A percentile compares a stretch with the other conserved stretches of the same genome.
Conservation (phyloP, 2,888 invertebrate species). For the Drosophila vallismaia region DNA sequence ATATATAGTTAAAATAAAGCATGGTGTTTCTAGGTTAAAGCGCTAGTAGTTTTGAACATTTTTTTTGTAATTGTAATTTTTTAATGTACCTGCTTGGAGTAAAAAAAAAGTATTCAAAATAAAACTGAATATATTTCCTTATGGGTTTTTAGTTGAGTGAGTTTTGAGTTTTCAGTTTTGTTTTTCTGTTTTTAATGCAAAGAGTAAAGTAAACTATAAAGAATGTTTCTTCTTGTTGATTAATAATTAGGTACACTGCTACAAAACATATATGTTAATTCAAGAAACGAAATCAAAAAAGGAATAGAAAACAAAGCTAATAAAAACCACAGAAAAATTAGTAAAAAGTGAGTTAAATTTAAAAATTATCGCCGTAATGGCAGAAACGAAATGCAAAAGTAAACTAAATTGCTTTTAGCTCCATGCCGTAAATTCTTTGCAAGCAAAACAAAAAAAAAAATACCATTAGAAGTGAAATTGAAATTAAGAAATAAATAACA, state of each 20-base stretch:
- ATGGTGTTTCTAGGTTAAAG: constrained; percentile 62
- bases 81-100: constrained; percentile 57
- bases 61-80: constrained; percentile 56
- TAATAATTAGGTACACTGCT: constrained; percentile 75
- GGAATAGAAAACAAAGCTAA: constrained; percentile 17
- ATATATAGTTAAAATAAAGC: constrained; percentile 29
- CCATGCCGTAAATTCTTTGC: constrained; percentile 34
- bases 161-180: constrained; percentile 19
- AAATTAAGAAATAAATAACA: constrained; percentile 4
- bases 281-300: constrained; percentile 48
- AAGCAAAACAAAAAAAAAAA: constrained; percentile 25
- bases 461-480: constrained; percentile 30
- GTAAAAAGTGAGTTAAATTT: constrained; percentile 54
- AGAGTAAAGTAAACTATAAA: constrained; percentile 36
- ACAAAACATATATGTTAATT: constrained; percentile 55
- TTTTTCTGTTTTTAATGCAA: constrained; percentile 17
- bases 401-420: constrained; percentile 66
- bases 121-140: constrained; percentile 7
- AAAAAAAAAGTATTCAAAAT: constrained; percentile 18
- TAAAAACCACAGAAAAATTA: constrained; percentile 36
- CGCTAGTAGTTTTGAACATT: constrained; percentile 59
- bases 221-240: constrained; percentile 77
- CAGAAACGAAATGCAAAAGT: constrained; percentile 28
- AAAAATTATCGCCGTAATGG: constrained; percentile 37
- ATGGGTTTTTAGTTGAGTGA: constrained; percentile 30